Percentiles rank a stretch among this genome's conserved stretches.
Conservation (phyloP, 2,113 vertebrate genomes). For the Mus spicilegus region DNA sequence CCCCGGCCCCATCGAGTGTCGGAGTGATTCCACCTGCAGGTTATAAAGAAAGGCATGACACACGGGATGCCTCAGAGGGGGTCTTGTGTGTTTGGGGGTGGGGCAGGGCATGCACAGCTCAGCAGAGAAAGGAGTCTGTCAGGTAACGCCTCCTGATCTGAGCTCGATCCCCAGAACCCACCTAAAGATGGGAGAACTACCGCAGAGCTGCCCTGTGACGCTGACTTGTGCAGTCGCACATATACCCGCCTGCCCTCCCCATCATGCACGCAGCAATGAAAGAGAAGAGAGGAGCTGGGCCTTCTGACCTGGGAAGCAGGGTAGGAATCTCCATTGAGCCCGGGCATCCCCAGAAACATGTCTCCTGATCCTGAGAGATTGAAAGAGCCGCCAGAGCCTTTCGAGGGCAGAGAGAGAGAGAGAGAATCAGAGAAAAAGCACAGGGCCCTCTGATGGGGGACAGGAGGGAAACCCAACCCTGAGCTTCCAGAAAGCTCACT, state of each 20-base stretch:
- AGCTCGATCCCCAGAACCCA: neutral
- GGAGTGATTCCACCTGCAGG: conserved; percentile 85
- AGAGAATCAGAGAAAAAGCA: neutral
- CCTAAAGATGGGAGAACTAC: neutral
- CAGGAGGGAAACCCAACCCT: neutral
- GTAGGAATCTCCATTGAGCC: conserved; percentile 93
- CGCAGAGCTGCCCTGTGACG: no score
- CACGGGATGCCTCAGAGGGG: neutral
- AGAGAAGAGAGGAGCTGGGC: neutral
- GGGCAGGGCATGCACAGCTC: neutral
- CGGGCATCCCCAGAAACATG: conserved; percentile 93
- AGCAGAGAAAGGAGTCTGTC: neutral
- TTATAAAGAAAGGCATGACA: neutral
- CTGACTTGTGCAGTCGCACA: accelerated
- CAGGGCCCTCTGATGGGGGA: neutral
- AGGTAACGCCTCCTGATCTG: neutral
- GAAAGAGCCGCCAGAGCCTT: conserved; percentile 94
- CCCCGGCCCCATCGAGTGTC: conserved; percentile 85
- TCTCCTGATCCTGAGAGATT: conserved; percentile 94
- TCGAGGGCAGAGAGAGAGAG: conserved; percentile 22
- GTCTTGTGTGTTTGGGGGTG: neutral
- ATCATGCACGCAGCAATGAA: neutral
- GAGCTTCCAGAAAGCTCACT: neutral
- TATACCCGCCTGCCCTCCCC: neutral
- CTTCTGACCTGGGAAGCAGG: conserved; percentile 91